Base-by-base conservation (phyloP, 1,140 invertebrate species). In the Lasioglossum albipes region DNA sequence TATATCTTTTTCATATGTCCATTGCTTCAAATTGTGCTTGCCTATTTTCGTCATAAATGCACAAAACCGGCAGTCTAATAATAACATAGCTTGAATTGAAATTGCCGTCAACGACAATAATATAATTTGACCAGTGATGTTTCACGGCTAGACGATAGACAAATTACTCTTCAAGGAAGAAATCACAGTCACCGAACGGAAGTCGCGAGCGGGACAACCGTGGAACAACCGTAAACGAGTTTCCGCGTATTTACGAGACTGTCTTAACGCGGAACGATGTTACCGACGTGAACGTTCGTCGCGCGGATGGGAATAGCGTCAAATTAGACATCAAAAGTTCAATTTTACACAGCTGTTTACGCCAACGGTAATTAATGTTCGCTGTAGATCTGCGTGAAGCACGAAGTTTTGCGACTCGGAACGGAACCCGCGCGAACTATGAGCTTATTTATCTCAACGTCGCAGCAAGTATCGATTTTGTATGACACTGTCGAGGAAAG, bases 251-350 rank as follows among this genome's bases (percentile, higher is more conserved):
- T 64, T 36, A n/a, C 10, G n/a, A 27, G 54, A 54, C 27, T 31
- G 52, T 69, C 49, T 70, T 2, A n/a, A 57, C 31, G 13, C 16
- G n/a, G 13, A 54, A 27, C 49, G n/a, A 52, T 22, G 45, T 69
- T 16, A 7, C 36, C 20, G 41, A 67, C 65, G 41, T 41, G 41
- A 22, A 10, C 10, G n/a, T 20, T 10, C 7, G 64, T 16, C 13
- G 62, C 31, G 31, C 22, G 41, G 20, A n/a, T 7, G n/a, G 12
- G 9, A 16, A 4, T 27, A 2, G 1, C 73, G 62, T 54, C 18
- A 41, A 75, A 67, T 75, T 54, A 36, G 16, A 57, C 31, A 42
- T 54, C 64, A 16, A 75, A 75, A 75, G 73, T 75, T 75, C 66
- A 52, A 67, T 75, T 75, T 57, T 22, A 54, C 31, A 31, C 5